Conservation (phyloP, 1,140 invertebrate species). For the Pemphigus obesinymphae region DNA sequence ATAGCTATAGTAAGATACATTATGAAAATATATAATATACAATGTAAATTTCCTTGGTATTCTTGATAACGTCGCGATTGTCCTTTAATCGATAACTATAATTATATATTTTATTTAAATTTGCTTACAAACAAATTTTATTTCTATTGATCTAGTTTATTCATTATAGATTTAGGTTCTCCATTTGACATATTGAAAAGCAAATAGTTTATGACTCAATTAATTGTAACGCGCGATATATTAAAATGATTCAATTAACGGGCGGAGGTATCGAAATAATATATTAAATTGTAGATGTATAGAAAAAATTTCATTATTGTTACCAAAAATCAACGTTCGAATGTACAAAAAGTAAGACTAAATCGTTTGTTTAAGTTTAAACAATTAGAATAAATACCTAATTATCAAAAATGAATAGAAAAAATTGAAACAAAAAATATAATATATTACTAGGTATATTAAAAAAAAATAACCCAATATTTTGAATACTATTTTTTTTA, state of each 20-base stretch:
- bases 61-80: background rate
- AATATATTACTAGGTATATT: too few species aligned
- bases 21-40: too few species aligned
- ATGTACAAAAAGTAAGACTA: background rate
- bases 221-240: background rate
- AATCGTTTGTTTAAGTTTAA: background rate
- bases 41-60: too few species aligned
- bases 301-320: background rate
- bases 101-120: background rate
- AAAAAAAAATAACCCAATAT: too few species aligned
- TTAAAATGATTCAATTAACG: too few species aligned
- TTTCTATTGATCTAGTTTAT: background rate
- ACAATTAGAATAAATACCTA: background rate
- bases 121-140: background rate
- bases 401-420: background rate
- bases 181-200: background rate
- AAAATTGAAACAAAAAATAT: too few species aligned
- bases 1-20: too few species aligned
- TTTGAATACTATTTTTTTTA: too few species aligned
- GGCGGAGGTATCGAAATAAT: background rate
- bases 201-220: background rate
- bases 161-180: background rate
- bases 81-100: background rate
- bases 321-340: background rate
- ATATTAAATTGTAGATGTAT: background rate